Percentiles rank a stretch among this genome's conserved stretches.
Evolutionary conservation across 2,888 invertebrate genomes (phyloP).

Genomic region (Ethmia dodecea): DNA sequence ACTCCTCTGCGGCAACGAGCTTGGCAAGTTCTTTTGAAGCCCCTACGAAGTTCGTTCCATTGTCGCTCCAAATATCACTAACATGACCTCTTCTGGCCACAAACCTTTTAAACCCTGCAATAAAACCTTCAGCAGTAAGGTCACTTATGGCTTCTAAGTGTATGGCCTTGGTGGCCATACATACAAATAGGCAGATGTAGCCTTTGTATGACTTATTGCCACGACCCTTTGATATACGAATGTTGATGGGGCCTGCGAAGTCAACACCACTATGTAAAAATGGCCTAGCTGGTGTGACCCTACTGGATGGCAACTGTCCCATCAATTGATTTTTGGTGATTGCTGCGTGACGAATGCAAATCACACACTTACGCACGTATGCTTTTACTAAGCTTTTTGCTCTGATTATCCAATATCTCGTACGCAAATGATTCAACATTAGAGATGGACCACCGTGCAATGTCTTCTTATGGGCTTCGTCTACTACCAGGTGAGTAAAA

Average conservation of each 20-base stretch:
- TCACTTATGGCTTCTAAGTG: constrained; percentile 29
- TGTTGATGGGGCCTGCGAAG: constrained; percentile 18
- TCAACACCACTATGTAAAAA: constrained; percentile 20
- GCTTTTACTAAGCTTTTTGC: constrained; percentile 7
- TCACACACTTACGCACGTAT: constrained; percentile 10
- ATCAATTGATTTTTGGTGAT: constrained; percentile 9
- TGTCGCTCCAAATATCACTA: constrained; percentile 18
- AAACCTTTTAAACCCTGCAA: constrained; percentile 23
- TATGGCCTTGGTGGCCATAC: constrained; percentile 23
- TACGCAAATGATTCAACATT: constrained; percentile 15
- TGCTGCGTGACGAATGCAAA: constrained; percentile 13
- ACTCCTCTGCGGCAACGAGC: not conserved
- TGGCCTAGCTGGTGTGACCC: constrained; percentile 14
- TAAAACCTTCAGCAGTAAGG: constrained; percentile 24
- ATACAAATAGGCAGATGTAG: constrained; percentile 13
- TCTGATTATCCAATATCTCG: constrained; percentile 14
- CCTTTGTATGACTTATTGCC: constrained; percentile 16
- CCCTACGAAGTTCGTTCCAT: constrained; percentile 18
- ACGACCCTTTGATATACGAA: constrained; percentile 14
- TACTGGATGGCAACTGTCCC: constrained; percentile 17
- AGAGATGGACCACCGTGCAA: constrained; percentile 20
- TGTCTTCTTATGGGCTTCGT: constrained; percentile 17
- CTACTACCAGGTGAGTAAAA: constrained; percentile 12
- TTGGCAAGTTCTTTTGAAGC: not conserved
- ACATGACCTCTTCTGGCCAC: constrained; percentile 17